Evolutionary conservation across 2,797 vertebrate genomes (phyloP), one percentile per base, ranked within the genome.

Genomic region (Rhinella marina): DNA sequence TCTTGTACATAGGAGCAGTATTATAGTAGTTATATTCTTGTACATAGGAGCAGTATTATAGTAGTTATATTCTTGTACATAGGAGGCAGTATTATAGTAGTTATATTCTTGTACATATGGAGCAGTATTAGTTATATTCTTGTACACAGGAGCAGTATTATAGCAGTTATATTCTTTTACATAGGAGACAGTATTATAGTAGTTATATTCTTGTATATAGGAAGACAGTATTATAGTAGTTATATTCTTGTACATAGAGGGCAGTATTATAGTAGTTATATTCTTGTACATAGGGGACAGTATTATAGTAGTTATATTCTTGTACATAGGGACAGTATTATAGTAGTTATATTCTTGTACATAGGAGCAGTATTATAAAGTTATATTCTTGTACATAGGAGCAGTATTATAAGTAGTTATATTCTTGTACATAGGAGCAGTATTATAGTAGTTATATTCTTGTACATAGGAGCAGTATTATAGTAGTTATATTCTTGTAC

Each of bases 401-500:
- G n/a, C n/a, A n/a, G n/a, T n/a, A 62, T 59, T 59, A 17, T 59
- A 59, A 64, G 62, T 64, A 64, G 62, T 64, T 64, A 64, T 64
- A 64, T 64, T 64, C 62, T 64, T 64, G 62, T 64, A 64, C 62
- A 64, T 64, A 25, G 62, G 62, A 23, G 59, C 59, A 61, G 59
- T 19, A 61, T 61, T 61, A 61, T 61, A 21, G 59, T 61, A 61
- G 59, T 21, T 61, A 61, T 61, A 61, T 61, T 61, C 59, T 61
- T 61, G n/a, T 57, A 57, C 56, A 57, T 57, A 16, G 56, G 56
- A 17, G 62, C 62, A 64, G 62, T 64, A 64, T 64, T 64, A 64
- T 25, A 64, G 62, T 64, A 64, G 62, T 64, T 64, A 64, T 64
- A 64, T 64, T 64, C 62, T 64, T 64, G 62, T 64, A 64, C n/a